Evolutionary conservation across 2,888 invertebrate genomes (phyloP).

Genomic region (Melanotus villosus): DNA sequence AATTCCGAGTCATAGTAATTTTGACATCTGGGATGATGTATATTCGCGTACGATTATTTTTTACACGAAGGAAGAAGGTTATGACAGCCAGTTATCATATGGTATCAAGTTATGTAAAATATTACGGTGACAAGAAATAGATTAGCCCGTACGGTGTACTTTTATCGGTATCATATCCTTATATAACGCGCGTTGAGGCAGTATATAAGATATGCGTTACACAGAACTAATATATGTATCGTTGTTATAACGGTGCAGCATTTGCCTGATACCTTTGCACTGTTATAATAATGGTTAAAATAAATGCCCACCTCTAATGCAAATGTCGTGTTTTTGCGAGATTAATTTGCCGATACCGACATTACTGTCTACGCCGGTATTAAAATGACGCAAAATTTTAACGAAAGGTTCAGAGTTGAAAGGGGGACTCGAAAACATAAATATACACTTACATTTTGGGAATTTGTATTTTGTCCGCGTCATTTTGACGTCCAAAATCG

Average conservation of each 20-base stretch:
- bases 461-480: conserved; percentile 97
- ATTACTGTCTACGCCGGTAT: not conserved
- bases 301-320: conserved; percentile 37
- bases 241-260: conserved; percentile 36
- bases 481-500: conserved; percentile 94
- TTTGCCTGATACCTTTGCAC: conserved; percentile 31
- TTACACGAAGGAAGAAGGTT: not conserved
- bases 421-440: not conserved
- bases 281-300: conserved; percentile 42
- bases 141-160: conserved; percentile 7
- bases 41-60: not conserved
- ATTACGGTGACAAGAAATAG: conserved; percentile 20
- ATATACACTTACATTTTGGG: conserved; percentile 91
- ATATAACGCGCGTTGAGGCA: conserved; percentile 17
- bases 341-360: conserved; percentile 17
- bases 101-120: conserved; percentile 18
- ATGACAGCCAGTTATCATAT: conserved; percentile 22
- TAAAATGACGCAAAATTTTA: not conserved
- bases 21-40: not conserved
- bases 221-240: conserved; percentile 38
- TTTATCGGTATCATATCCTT: conserved; percentile 28
- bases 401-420: not conserved
- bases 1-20: too few relatives aligned
- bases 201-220: conserved; percentile 24
- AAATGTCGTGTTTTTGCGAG: conserved; percentile 31